Evolutionary conservation across 2,888 invertebrate species (phyloP), one percentile per base, ranked within the genome.

Genomic region (Lithosia quadra): DNA sequence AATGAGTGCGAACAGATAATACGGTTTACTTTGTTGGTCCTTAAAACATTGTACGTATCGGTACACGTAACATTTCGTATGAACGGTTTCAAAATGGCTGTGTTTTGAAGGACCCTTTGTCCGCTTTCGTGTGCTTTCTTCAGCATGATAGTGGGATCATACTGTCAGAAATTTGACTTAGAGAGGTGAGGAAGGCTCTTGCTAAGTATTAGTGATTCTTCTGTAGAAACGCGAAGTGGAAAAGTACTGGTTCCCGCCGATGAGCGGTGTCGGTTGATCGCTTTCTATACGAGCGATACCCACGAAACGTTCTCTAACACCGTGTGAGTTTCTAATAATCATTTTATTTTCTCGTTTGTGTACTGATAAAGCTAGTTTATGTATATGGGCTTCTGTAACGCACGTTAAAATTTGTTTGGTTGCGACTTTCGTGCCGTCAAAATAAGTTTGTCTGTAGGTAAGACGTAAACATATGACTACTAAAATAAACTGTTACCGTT

Each of bases 31-130:
- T 84, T 81, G 78, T 83, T 86, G 82, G 82, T 82, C 75, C 79
- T 74, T 77, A 83, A 88, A 90, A 91, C 90, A 89, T 86, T 88
- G 84, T 86, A 89, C 85, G 79, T 80, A 87, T 83, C 88, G 81
- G 90, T 91, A 92, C 92, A 94, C 92, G 93, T 94, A 95, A 94
- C 94, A 93, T 93, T 94, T 91, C 84, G 72, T 92, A 89, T 70
- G 91, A 89, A 94, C 94, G 85, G 94, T 95, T 95, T 95, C 96
- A 96, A 96, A 96, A 96, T 96, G 96, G 96, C 96, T 96, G 96
- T 96, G 95, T 96, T 96, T 96, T 96, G 96, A 96, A 95, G 95
- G 95, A 95, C 95, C 94, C 95, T 96, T 96, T 96, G 95, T 95
- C 94, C 96, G 92, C 93, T 95, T 96, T 96, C 95, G 91, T 93